Conservation (phyloP, 2,888 invertebrate genomes). For the Pyrocoelia pectoralis region DNA sequence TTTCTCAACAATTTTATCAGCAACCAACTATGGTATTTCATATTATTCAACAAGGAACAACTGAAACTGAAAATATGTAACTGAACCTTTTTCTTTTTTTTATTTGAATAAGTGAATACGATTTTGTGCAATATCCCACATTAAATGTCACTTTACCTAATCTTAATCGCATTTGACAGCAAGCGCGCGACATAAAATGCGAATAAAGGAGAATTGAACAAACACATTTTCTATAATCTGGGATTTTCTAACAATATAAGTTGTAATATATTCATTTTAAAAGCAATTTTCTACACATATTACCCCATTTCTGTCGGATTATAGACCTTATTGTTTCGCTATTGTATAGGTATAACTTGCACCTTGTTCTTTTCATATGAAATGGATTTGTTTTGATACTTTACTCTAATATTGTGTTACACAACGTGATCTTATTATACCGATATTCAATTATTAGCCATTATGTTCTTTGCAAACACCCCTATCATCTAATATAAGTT, state of each 20-base stretch:
- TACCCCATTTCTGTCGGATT: slow-evolving; percentile 56
- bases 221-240: slow-evolving; percentile 51
- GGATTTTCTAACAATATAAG: slow-evolving; percentile 52
- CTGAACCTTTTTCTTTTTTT: no score
- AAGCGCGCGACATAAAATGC: slow-evolving; percentile 50
- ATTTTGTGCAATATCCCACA: slow-evolving; percentile 1
- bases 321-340: slow-evolving; percentile 37
- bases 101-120: no score
- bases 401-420: slow-evolving; percentile 19
- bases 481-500: no score
- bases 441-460: slow-evolving; percentile 13
- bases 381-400: slow-evolving; percentile 33
- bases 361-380: slow-evolving; percentile 35
- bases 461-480: background rate
- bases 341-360: slow-evolving; percentile 25
- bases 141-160: slow-evolving; percentile 40
- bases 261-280: slow-evolving; percentile 57
- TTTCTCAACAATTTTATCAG: no score
- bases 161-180: slow-evolving; percentile 55
- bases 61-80: no score
- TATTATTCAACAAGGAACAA: no score
- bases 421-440: slow-evolving; percentile 27
- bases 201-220: slow-evolving; percentile 47
- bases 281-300: slow-evolving; percentile 58
- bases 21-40: no score